Conservation (phyloP, 2,888 invertebrate species). For the Girardia tigrina region DNA sequence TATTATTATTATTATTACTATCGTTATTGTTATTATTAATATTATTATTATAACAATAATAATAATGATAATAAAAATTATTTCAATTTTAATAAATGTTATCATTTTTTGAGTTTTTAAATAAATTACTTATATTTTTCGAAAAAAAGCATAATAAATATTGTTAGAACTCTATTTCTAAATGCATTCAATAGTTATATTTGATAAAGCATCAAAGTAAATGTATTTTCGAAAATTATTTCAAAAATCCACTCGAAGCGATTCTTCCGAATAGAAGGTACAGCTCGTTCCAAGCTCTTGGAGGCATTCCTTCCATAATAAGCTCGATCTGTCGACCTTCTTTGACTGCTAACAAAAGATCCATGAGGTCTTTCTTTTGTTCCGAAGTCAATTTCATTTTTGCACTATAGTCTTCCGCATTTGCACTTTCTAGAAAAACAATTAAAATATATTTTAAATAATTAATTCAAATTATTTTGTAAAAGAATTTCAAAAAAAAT, state of each 20-base stretch:
- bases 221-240: neutral
- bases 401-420: constrained; percentile 31
- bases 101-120: too few species aligned
- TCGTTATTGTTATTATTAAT: too few species aligned
- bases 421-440: neutral
- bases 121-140: too few species aligned
- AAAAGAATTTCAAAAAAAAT: too few species aligned
- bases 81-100: too few species aligned
- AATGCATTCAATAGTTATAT: neutral
- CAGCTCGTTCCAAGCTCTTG: constrained; percentile 30
- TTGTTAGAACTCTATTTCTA: neutral
- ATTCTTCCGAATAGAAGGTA: constrained; percentile 34
- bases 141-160: too few species aligned
- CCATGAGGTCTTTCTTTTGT: constrained; percentile 26
- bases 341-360: constrained; percentile 26
- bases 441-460: too few species aligned
- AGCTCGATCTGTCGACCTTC: constrained; percentile 35
- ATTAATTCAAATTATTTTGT: too few species aligned
- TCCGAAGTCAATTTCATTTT: constrained; percentile 29
- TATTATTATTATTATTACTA: too few species aligned
- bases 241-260: constrained; percentile 34
- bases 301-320: constrained; percentile 33
- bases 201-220: neutral
- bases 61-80: too few species aligned
- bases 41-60: too few species aligned